Percentiles rank a stretch among this genome's conserved stretches.
Conservation (phyloP, 1,140 invertebrate genomes). For the Ostrea edulis region DNA sequence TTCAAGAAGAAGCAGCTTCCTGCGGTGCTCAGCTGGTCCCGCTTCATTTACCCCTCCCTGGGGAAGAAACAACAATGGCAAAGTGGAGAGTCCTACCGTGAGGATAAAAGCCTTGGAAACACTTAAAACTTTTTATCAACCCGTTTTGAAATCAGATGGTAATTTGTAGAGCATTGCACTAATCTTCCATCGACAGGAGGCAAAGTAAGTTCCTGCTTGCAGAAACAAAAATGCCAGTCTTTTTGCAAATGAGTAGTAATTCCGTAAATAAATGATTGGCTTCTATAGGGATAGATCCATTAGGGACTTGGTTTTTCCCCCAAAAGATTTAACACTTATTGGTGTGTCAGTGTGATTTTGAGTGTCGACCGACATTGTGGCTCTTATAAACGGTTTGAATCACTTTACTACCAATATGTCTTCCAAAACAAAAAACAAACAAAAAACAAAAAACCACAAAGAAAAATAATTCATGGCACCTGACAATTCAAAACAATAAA, state of each 20-base stretch:
- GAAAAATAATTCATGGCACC: not conserved
- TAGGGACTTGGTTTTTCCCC: not conserved
- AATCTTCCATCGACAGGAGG: not conserved
- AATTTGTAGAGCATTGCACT: slow-evolving; percentile 18
- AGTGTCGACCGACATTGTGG: not conserved
- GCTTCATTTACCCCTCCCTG: not conserved
- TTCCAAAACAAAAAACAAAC: not conserved
- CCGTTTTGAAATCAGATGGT: slow-evolving; percentile 12
- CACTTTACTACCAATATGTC: not conserved
- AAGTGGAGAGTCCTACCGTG: not conserved
- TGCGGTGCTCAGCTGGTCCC: not conserved
- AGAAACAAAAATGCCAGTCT: not conserved
- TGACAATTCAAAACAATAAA: not conserved
- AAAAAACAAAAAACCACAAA: not conserved
- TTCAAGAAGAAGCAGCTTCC: slow-evolving; percentile 22
- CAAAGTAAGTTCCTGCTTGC: not conserved
- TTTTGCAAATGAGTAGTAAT: not conserved
- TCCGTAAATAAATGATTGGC: slow-evolving; percentile 7
- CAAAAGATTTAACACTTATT: not conserved
- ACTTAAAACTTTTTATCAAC: slow-evolving; percentile 31
- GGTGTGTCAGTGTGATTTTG: slow-evolving; percentile 6
- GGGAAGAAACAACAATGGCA: slow-evolving; percentile 1
- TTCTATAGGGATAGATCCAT: not conserved
- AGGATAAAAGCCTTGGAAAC: slow-evolving; percentile 29
- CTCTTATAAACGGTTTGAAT: not conserved